Conservation (phyloP, 53 echinoderm and acorn worm genomes). For the Luidia sarsii region DNA sequence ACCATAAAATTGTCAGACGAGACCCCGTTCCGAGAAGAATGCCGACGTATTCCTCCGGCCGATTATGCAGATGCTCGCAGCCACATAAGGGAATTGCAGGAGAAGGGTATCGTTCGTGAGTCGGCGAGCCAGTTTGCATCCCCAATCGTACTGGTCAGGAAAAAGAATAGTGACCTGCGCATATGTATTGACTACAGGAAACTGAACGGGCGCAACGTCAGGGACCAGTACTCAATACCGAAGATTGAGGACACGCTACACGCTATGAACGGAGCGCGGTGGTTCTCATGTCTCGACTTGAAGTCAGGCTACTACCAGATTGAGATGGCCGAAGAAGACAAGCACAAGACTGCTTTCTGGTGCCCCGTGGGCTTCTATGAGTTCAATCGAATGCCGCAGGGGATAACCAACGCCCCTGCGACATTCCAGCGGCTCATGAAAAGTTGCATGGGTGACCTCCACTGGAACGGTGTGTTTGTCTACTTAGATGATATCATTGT, state of each 20-base stretch:
- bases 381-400: constrained; percentile 75
- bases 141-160: constrained; percentile 59
- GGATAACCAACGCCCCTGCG: constrained; percentile 23
- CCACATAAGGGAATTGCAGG: constrained; percentile 49
- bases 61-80: constrained; percentile 44
- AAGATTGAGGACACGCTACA: too few species aligned
- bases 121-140: constrained; percentile 28
- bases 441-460: not conserved
- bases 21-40: constrained; percentile 53
- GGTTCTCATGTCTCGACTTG: constrained; percentile 63
- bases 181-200: constrained; percentile 58
- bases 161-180: constrained; percentile 55
- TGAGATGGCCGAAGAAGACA: constrained; percentile 52
- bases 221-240: constrained; percentile 71
- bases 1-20: constrained; percentile 44
- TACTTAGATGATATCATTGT: not conserved
- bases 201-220: constrained; percentile 42
- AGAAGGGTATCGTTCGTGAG: constrained; percentile 47
- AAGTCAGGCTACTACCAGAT: constrained; percentile 68
- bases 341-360: constrained; percentile 65
- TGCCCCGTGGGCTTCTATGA: constrained; percentile 74
- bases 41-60: constrained; percentile 45
- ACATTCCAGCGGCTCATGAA: constrained; percentile 13
- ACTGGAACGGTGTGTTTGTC: not conserved
- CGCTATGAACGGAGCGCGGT: constrained; percentile 43